These are phyloP conservation scores for Bradypodion pumilum DNA, from an alignment of 2,797 vertebrate genomes.

Conservation along the genomic window DNA sequence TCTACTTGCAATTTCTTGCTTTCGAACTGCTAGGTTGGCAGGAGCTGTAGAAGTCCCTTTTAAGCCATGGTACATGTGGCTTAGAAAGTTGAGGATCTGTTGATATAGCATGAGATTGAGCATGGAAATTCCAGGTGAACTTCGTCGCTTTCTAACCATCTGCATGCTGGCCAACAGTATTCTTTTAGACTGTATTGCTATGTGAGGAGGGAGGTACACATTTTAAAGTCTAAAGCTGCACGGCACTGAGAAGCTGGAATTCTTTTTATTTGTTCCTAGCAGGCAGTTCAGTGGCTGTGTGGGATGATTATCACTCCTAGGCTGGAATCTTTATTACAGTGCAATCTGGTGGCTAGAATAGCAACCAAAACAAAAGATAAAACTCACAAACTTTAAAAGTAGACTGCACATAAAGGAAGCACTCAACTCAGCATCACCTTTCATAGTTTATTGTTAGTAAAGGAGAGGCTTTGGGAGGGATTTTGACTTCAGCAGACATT, in stretches of 20 bases:
- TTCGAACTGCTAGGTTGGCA: no score
- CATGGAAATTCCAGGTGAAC: not conserved
- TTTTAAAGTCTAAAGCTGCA: slow-evolving; percentile 53
- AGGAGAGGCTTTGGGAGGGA: slow-evolving; percentile 59
- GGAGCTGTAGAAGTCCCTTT: no score
- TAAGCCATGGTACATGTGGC: not conserved
- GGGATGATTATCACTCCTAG: slow-evolving; percentile 71
- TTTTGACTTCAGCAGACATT: slow-evolving; percentile 52
- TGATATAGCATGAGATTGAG: not conserved
- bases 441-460: slow-evolving; percentile 57
- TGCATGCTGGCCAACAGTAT: not conserved
- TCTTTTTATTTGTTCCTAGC: slow-evolving; percentile 72
- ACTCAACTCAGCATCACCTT: slow-evolving; percentile 64
- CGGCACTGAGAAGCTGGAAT: slow-evolving; percentile 71
- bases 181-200: slow-evolving; percentile 38
- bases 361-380: slow-evolving; percentile 62
- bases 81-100: not conserved
- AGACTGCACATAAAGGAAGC: slow-evolving; percentile 61
- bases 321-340: slow-evolving; percentile 75
- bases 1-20: no score
- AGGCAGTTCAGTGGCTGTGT: slow-evolving; percentile 64
- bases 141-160: not conserved
- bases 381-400: slow-evolving; percentile 67
- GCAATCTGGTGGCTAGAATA: slow-evolving; percentile 71
- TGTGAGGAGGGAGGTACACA: slow-evolving; percentile 57